Evolutionary conservation across 1,140 invertebrate genomes (phyloP).

Genomic region (Lineus longissimus): DNA sequence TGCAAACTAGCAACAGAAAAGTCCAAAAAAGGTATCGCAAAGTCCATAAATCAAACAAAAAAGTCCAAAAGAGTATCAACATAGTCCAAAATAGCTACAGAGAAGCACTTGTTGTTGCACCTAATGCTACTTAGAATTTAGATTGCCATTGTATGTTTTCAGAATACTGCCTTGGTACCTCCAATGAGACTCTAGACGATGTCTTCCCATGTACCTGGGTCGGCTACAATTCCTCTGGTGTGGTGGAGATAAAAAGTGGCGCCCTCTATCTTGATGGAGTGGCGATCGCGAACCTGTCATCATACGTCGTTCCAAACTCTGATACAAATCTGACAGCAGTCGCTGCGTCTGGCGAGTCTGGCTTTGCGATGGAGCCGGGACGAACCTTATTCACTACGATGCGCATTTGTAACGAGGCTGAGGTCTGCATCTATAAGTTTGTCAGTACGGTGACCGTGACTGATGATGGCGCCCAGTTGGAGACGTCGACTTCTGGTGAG

Average conservation of each 20-base stretch:
- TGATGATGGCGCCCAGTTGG: slow-evolving; percentile 7
- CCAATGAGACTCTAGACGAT: slow-evolving; percentile 13
- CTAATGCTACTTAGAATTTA: too few relatives aligned
- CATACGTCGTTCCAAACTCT: neutral
- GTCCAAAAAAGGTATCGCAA: too few relatives aligned
- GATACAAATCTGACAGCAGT: neutral
- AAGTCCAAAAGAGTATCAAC: too few relatives aligned
- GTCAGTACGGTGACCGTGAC: slow-evolving; percentile 12
- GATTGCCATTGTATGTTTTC: too few relatives aligned
- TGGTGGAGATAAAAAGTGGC: slow-evolving; percentile 19
- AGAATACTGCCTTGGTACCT: slow-evolving; percentile 24
- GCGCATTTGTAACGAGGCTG: slow-evolving; percentile 22
- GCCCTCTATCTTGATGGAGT: slow-evolving; percentile 15
- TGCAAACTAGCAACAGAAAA: neutral
- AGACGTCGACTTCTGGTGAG: slow-evolving; percentile 16
- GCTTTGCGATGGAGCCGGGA: slow-evolving; percentile 19
- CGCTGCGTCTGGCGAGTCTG: neutral
- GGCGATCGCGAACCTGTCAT: slow-evolving; percentile 7
- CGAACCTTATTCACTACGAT: slow-evolving; percentile 16
- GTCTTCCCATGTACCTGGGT: slow-evolving; percentile 24
- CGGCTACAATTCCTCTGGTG: slow-evolving; percentile 13
- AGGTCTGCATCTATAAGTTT: slow-evolving; percentile 9
- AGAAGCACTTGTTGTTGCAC: too few relatives aligned
- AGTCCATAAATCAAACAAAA: too few relatives aligned
- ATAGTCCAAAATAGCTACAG: too few relatives aligned